Evolutionary conservation across 2,888 invertebrate genomes (phyloP).

Genomic region (Drosophila siamana): DNA sequence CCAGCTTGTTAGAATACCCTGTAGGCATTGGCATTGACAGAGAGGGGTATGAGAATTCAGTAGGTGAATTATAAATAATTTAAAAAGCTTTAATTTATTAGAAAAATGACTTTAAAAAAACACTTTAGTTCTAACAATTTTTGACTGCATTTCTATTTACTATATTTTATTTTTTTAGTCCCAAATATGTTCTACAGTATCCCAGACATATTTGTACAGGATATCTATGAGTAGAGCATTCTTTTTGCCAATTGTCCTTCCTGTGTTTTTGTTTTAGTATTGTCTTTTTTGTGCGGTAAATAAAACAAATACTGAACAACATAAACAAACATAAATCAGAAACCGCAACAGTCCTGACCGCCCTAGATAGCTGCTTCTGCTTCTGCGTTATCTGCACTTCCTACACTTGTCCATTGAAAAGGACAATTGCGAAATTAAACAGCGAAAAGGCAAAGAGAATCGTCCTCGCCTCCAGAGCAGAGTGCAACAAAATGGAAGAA

Average conservation of each 20-base stretch:
- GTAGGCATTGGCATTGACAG: not conserved
- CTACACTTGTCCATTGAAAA: constrained; percentile 49
- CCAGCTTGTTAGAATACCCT: not conserved
- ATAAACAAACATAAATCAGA: constrained; percentile 75
- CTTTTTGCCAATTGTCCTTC: not conserved
- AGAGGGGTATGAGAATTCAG: no score
- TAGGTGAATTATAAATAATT: no score
- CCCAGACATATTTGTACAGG: no score
- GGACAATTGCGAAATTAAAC: constrained; percentile 80
- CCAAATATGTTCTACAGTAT: no score
- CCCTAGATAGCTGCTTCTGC: constrained; percentile 61
- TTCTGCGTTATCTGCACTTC: not conserved
- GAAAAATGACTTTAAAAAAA: no score
- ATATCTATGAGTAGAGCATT: not conserved
- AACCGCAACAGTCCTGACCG: constrained; percentile 71
- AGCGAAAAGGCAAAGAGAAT: constrained; percentile 68
- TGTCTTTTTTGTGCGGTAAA: constrained; percentile 43
- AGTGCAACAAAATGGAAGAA: constrained; percentile 15
- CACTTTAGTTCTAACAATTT: no score
- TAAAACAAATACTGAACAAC: constrained; percentile 74
- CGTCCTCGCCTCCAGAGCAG: constrained; percentile 58
- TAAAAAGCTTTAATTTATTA: no score
- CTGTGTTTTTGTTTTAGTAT: constrained; percentile 11
- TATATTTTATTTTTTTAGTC: no score
- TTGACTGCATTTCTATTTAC: no score